Conservation (phyloP, 2,797 vertebrate genomes). For the Taeniopygia guttata region DNA sequence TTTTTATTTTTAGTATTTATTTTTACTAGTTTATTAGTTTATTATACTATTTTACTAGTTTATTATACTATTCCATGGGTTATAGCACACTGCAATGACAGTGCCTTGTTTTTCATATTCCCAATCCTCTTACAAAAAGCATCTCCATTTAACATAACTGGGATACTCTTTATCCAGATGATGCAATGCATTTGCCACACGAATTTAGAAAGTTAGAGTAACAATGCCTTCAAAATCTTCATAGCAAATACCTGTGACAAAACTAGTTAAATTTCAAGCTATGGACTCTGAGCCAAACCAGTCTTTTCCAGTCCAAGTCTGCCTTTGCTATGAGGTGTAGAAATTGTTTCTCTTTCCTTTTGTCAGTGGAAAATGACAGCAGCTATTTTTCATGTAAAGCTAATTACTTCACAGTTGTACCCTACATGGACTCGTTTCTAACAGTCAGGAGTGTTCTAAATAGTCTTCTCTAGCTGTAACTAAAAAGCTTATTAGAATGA, state of each 20-base stretch:
- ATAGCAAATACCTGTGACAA: neutral
- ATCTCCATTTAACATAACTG: neutral
- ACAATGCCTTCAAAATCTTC: neutral
- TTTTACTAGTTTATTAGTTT: neutral
- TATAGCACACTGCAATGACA: neutral
- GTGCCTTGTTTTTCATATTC: neutral
- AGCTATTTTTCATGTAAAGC: neutral
- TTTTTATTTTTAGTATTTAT: neutral
- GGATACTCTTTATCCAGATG: neutral
- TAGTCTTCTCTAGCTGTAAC: neutral
- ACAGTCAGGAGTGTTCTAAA: neutral
- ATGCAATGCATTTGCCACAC: neutral
- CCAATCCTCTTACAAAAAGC: neutral
- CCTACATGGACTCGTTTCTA: neutral
- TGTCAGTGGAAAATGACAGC: neutral
- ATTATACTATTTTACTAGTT: too few species aligned
- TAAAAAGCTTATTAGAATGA: constrained; percentile 6
- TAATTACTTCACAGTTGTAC: neutral
- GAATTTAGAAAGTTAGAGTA: neutral
- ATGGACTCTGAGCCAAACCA: neutral
- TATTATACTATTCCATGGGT: neutral
- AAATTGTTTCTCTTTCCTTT: neutral
- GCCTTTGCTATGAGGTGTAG: neutral
- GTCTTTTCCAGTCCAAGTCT: neutral
- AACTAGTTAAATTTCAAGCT: neutral